These are phyloP conservation scores for Xiphorhynchus elegans DNA, from an alignment of 2,113 vertebrate species.

Conservation along the genomic window DNA sequence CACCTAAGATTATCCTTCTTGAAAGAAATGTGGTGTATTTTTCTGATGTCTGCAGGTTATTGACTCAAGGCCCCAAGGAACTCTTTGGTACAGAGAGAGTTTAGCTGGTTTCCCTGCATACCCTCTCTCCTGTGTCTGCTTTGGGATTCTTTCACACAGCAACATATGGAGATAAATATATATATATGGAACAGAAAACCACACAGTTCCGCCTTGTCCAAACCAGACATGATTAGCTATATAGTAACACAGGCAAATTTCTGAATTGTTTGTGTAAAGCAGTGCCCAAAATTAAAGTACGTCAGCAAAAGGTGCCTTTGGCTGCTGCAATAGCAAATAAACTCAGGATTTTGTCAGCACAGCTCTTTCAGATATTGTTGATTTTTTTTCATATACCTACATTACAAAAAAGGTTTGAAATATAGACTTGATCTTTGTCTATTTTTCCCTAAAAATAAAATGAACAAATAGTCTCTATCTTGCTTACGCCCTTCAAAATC, in stretches of 20 bases:
- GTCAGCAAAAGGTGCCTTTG: background rate
- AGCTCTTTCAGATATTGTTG: background rate
- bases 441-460: conserved; percentile 5
- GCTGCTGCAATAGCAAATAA: background rate
- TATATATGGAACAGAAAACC: background rate
- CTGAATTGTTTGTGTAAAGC: background rate
- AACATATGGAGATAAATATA: background rate
- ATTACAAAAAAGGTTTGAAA: conserved; percentile 20
- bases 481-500: conserved; percentile 3
- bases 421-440: background rate
- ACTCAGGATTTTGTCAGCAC: background rate
- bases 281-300: background rate
- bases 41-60: background rate
- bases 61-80: background rate
- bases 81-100: background rate
- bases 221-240: background rate
- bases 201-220: background rate
- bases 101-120: background rate
- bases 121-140: background rate
- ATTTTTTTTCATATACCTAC: background rate
- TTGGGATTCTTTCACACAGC: background rate
- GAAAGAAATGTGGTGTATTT: background rate
- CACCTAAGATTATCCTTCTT: background rate
- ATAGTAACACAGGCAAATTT: background rate
- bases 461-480: background rate